Base-by-base conservation (phyloP, 2,888 invertebrate genomes). In the Vesta saturnalis region DNA sequence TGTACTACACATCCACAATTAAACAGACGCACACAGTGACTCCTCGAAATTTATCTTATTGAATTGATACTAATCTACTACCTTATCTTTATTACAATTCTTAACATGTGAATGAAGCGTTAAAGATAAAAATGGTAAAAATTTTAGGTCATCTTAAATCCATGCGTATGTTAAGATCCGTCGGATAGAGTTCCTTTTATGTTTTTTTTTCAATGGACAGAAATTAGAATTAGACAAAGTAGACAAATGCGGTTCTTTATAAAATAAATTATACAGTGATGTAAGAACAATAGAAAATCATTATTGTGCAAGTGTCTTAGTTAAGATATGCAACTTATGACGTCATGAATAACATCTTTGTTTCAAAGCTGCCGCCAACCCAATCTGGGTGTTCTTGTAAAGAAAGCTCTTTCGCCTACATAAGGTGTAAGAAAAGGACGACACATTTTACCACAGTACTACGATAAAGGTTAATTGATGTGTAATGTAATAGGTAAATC, bases 381-480 rank as follows among this genome's bases (percentile, higher is more conserved):
- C 83, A 80, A 82, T 82, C 80, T 83, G 83, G 83, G 83, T 83
- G 83, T 83, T 83, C 83, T 81, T 78, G 81, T 81, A 82, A 80
- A 80, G 78, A 30, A 39, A 78, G 35, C 77, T 78, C 12, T 78
- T 77, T 80, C 82, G 82, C 81, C 82, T 81, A 82, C 80, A 77
- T 72, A 56, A 73, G 69, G 64, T 60, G 39, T 39, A 58, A 69
- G 64, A 55, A 56, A 43, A 19, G 15, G 46, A 56, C n/a, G n/a
- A 46, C 52, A 54, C 39, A 60, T 66, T 59, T 49, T 19, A 30
- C 19, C 4, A 0, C 16, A 6, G 12, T 1, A 15, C 18, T 60
- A 14, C 39, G 64, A 64, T 35, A 10, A 30, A 49, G 64, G 56
- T 58, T 64, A 64, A 64, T 64, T 64, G 64, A 58, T n/a, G 64